Base-by-base conservation (phyloP, 2,888 invertebrate species). In the Operophtera brumata region DNA sequence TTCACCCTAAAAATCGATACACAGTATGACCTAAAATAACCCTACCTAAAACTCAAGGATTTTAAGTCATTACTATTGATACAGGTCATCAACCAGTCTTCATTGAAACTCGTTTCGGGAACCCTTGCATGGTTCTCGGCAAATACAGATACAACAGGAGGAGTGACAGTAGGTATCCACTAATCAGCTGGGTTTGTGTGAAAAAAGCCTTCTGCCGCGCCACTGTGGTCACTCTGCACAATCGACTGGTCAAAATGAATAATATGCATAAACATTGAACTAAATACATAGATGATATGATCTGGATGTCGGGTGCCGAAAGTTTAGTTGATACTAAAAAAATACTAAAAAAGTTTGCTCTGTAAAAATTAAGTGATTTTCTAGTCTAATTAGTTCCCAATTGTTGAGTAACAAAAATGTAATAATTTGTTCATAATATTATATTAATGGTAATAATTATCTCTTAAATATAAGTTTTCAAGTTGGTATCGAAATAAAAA, bases 181-280 rank as follows among this genome's bases (percentile, higher is more conserved):
- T 61, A 10, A 45, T 57, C 6, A 73, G 64, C 10, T 82, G 82
- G 84, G 70, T 80, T 1, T 78, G 78, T 54, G 62, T 65, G 12
- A 73, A 70, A 36, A 77, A 78, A 57, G 69, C 71, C 54, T 52
- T 56, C 1, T 80, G 80, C 54, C 70, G 75, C 0, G 80, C 80
- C 5, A 75, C 73, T 0, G 79, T 67, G 1, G 49, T 66, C 11
- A 84, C 80, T 0, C 10, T 68, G 0, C 64, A 74, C 4, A 58
- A 74, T 12, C 48, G 46, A 8, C 57, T 86, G 6, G 30, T 84
- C 1, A 69, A 51, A 52, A 60, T 72, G 1, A 77, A 67, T 12
- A 69, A 78, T 48, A 9, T 9, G 5, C 82, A 82, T 59, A 80
- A 73, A 40, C 71, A 68, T 56, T 46, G 30, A 30, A 7, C 0